Evolutionary conservation across 1,140 invertebrate genomes (phyloP).

Genomic region (Mercenaria mercenaria): DNA sequence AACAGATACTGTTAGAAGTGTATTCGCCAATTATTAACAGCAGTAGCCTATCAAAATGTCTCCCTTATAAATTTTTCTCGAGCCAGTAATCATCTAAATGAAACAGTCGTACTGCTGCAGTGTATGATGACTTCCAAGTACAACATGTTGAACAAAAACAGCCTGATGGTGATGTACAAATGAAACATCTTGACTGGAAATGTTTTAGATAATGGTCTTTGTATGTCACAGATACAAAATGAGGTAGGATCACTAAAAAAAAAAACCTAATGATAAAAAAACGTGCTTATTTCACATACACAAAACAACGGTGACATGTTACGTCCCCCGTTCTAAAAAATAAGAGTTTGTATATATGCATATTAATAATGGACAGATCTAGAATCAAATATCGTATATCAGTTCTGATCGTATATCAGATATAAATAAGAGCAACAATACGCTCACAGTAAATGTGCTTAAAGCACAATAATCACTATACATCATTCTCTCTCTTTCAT

Average conservation of each 20-base stretch:
- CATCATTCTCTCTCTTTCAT: too few species aligned
- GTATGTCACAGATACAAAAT: constrained; percentile 27
- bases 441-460: not conserved
- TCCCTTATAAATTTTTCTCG: too few species aligned
- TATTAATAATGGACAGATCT: not conserved
- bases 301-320: not conserved
- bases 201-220: constrained; percentile 6
- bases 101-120: too few species aligned
- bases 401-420: not conserved
- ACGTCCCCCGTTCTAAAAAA: not conserved
- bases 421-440: not conserved
- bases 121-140: too few species aligned
- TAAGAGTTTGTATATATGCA: not conserved
- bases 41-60: too few species aligned
- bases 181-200: constrained; percentile 10
- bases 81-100: too few species aligned
- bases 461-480: not conserved
- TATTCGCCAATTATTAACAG: too few species aligned
- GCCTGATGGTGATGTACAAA: not conserved
- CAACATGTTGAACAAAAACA: too few species aligned
- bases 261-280: not conserved
- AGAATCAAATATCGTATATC: not conserved
- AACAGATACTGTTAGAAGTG: too few species aligned
- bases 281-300: not conserved
- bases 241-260: constrained; percentile 17